Evolutionary conservation across 2,888 invertebrate species (phyloP).

Genomic region (Petrophora chlorosata): DNA sequence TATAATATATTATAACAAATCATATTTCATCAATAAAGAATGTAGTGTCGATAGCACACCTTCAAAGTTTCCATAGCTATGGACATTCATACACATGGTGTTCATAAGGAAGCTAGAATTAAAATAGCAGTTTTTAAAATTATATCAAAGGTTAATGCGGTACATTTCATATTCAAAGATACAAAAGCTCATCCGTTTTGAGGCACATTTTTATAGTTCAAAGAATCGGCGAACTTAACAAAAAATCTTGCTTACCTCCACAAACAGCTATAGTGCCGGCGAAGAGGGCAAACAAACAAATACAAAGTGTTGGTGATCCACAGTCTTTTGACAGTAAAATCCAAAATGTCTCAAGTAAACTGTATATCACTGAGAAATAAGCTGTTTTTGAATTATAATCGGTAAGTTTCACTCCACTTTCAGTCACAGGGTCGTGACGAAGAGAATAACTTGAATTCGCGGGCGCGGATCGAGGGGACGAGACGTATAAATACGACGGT

Average conservation of each 20-base stretch:
- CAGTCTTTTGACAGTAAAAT: slow-evolving; percentile 44
- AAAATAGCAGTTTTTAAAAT: not conserved
- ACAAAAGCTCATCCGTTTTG: slow-evolving; percentile 20
- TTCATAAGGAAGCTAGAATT: not conserved
- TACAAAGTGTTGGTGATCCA: slow-evolving; percentile 53
- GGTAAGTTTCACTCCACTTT: slow-evolving; percentile 70
- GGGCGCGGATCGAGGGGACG: slow-evolving; percentile 43
- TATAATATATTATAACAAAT: too few relatives aligned
- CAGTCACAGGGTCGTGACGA: slow-evolving; percentile 71
- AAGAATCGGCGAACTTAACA: slow-evolving; percentile 45
- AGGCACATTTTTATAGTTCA: slow-evolving; percentile 34
- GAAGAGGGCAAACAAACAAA: slow-evolving; percentile 63
- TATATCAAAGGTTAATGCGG: slow-evolving; percentile 7
- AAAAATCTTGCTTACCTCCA: slow-evolving; percentile 68
- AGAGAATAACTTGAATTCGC: slow-evolving; percentile 64
- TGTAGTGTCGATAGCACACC: too few relatives aligned
- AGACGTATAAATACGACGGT: slow-evolving; percentile 57
- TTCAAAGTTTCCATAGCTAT: too few relatives aligned
- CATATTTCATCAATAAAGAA: too few relatives aligned
- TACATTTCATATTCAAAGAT: slow-evolving; percentile 9
- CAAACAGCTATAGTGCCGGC: slow-evolving; percentile 73
- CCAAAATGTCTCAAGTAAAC: slow-evolving; percentile 33
- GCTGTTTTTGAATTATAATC: slow-evolving; percentile 39
- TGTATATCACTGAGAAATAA: slow-evolving; percentile 35
- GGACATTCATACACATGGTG: too few relatives aligned